Base-by-base conservation (phyloP, 1,140 invertebrate genomes). In the Eriosoma lanigerum region DNA sequence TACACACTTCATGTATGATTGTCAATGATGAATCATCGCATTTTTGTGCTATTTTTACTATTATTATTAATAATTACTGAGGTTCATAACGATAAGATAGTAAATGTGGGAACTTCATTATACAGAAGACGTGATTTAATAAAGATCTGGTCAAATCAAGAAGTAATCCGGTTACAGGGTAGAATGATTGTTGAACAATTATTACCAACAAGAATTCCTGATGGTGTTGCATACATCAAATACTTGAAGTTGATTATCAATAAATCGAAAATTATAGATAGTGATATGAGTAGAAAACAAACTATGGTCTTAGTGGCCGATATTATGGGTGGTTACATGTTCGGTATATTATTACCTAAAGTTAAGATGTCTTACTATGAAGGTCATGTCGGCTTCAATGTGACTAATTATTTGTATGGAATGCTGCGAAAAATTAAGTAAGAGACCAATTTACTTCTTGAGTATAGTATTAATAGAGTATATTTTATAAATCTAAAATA, bases 351-450 rank as follows among this genome's bases (percentile, higher is more conserved):
- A 5, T 68, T 44, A n/a, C 38, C 38, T 3, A 68, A 21, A 3
- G n/a, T 48, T 17, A 68, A 48, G n/a, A 24, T 6, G 44, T 24
- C 44, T 6, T 68, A 68, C n/a, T 68, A 68, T 38, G 64, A 68
- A 5, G 64, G 64, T 5, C 64, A n/a, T 6, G 44, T n/a, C 0
- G 8, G n/a, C 0, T 68, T 26, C 9, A 17, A 44, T 3, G 44
- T 21, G 38, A 29, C 64, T 6, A 21, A 46, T 6, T n/a, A 12
- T 1, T n/a, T 68, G 38, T 29, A 68, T 17, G n/a, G 21, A 15
- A 12, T 46, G 9, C 10, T 68, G 64, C 32, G 44, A 12, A 68
- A 68, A 38, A 68, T 68, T 10, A 68, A 44, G 64, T 68, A 21
- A n/a, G 60, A 38, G 10, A 58, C 8, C 8, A 8, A 4, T 38